Percentiles rank a stretch among this genome's conserved stretches.
These are phyloP conservation scores for Dromococcyx pavoninus DNA, from an alignment of 2,797 vertebrate genomes.

Conservation along the genomic window DNA sequence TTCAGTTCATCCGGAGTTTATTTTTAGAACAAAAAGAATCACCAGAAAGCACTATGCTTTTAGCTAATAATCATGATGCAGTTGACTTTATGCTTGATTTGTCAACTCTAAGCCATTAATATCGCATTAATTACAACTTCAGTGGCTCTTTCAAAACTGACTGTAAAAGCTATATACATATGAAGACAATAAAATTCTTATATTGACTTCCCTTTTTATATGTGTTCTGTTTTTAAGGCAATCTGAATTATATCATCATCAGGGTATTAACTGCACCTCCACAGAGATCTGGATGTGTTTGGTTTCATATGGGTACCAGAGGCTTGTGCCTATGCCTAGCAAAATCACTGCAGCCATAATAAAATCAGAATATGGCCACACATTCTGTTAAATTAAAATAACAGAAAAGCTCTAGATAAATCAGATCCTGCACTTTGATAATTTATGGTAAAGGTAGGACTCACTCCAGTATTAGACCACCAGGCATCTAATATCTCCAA, in stretches of 20 bases:
- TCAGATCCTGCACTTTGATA: not conserved
- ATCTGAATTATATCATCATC: not conserved
- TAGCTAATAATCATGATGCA: conserved; percentile 56
- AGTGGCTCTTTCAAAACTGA: not conserved
- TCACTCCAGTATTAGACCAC: not conserved
- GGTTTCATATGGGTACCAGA: not conserved
- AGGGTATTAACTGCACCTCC: not conserved
- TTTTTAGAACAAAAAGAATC: conserved; percentile 64
- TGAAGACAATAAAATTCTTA: not conserved
- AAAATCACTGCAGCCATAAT: not conserved
- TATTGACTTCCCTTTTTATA: not conserved
- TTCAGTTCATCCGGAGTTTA: conserved; percentile 64
- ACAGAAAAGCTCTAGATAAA: not conserved
- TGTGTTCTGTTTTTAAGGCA: not conserved
- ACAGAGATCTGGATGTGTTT: not conserved
- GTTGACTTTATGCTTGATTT: conserved; percentile 48
- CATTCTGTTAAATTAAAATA: not conserved
- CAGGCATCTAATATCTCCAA: not conserved
- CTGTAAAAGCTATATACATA: not conserved
- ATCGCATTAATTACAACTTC: conserved; percentile 20
- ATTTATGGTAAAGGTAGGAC: not conserved
- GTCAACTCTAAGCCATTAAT: conserved; percentile 44
- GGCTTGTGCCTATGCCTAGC: not conserved
- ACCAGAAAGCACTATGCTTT: conserved; percentile 52
- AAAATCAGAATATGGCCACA: not conserved